A percentile compares a stretch with the other conserved stretches of the same genome.
Evolutionary conservation across 2,797 vertebrate genomes (phyloP).

Genomic region (Carduelis carduelis): DNA sequence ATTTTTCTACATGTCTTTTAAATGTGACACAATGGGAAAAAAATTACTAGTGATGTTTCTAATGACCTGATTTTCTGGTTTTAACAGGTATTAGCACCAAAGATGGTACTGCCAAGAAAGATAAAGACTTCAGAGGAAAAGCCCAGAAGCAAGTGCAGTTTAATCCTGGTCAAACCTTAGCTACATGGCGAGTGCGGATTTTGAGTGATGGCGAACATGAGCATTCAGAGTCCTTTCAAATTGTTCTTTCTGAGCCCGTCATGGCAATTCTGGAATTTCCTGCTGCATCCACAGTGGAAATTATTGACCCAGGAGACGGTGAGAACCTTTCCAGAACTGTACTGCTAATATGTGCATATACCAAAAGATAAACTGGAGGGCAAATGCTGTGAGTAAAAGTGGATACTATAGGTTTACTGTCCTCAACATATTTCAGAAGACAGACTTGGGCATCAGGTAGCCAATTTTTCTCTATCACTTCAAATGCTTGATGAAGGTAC

Average conservation of each 20-base stretch:
- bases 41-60: neutral
- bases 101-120: conserved; percentile 86
- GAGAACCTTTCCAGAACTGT: conserved; percentile 9
- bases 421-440: neutral
- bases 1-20: neutral
- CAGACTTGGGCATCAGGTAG: neutral
- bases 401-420: neutral
- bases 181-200: conserved; percentile 85
- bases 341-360: neutral
- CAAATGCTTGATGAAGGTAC: neutral
- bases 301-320: conserved; percentile 92
- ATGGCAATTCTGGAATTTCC: conserved; percentile 90
- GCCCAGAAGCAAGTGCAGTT: conserved; percentile 94
- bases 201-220: conserved; percentile 85
- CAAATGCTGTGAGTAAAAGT: neutral
- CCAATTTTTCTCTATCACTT: neutral
- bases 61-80: neutral
- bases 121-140: conserved; percentile 89
- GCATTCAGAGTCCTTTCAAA: conserved; percentile 87
- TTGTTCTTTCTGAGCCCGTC: conserved; percentile 89
- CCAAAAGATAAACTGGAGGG: neutral
- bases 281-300: conserved; percentile 82
- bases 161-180: conserved; percentile 89
- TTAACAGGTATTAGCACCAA: conserved; percentile 85
- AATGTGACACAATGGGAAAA: neutral